phyloP scores from a whole-genome alignment of 2,113 vertebrate genomes.

The Halcyon malimbica region DNA sequence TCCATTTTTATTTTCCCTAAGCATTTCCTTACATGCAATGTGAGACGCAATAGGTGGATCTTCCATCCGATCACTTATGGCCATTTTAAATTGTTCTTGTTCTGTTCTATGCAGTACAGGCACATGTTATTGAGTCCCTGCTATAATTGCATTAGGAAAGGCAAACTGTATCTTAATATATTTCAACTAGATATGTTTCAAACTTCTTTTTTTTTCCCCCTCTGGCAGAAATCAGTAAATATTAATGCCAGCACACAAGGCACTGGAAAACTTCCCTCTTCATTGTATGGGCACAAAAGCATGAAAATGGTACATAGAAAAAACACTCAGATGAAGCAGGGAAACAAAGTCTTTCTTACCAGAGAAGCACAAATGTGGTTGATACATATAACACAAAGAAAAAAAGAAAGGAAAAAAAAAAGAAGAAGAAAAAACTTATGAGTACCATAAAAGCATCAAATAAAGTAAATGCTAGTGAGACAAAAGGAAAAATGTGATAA shows the following conservation, averaged over 20 bases:
- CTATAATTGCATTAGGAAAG: not conserved
- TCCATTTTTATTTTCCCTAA: not conserved
- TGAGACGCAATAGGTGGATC: not conserved
- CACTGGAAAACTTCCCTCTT: not conserved
- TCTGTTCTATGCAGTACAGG: not conserved
- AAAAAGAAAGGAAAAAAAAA: not conserved
- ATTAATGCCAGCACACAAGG: not conserved
- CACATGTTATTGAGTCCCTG: not conserved
- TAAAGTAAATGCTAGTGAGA: not conserved
- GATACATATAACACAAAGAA: not conserved
- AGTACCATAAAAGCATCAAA: not conserved
- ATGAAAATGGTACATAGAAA: not conserved
- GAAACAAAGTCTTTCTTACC: not conserved
- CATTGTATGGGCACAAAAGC: not conserved
- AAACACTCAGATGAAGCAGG: not conserved
- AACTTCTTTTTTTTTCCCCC: not conserved
- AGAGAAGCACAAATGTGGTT: not conserved
- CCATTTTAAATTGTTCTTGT: not conserved
- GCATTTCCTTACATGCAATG: not conserved
- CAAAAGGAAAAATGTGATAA: not conserved
- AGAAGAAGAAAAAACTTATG: not conserved
- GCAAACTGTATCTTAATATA: not conserved
- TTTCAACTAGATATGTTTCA: not conserved
- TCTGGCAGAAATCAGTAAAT: not conserved
- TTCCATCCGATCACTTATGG: not conserved